Percentiles rank a stretch among this genome's conserved stretches.
Conservation (phyloP, 2,113 vertebrate species). For the Sebastes schlegelii region DNA sequence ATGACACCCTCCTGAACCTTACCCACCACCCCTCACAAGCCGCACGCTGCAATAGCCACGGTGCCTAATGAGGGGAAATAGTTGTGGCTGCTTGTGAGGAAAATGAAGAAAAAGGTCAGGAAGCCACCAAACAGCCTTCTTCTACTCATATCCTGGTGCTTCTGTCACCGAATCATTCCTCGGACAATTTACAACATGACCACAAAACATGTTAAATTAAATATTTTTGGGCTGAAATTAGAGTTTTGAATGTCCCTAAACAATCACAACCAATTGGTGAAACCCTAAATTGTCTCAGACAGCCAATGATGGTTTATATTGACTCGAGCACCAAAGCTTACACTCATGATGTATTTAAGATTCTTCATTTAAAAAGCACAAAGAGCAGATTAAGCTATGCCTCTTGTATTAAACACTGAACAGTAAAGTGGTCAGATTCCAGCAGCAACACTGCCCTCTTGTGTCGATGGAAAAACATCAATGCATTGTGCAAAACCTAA, state of each 20-base stretch:
- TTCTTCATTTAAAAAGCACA: background rate
- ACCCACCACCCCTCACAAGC: conserved; percentile 56
- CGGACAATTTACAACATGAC: background rate
- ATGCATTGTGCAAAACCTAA: background rate
- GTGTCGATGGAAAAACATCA: conserved; percentile 27
- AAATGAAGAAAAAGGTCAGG: conserved; percentile 83
- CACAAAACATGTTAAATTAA: background rate
- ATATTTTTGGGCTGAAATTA: background rate
- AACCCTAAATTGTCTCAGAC: background rate
- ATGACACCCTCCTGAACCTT: conserved; percentile 78
- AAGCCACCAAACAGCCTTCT: conserved; percentile 65
- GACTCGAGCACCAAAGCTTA: background rate
- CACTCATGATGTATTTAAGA: background rate
- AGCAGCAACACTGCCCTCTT: conserved; percentile 71
- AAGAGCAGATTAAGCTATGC: background rate
- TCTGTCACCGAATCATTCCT: conserved; percentile 31
- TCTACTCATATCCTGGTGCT: conserved; percentile 10
- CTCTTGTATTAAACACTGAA: background rate
- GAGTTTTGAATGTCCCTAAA: background rate
- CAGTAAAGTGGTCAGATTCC: background rate
- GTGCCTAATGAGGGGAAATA: conserved; percentile 83
- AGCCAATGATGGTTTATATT: background rate
- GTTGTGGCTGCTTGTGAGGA: conserved; percentile 78
- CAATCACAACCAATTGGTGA: background rate
- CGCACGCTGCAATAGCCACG: conserved; percentile 55